Evolutionary conservation across 53 echinoderm and acorn worm genomes (phyloP), one percentile per base, ranked within the genome.

Genomic region (Paracentrotus lividus): DNA sequence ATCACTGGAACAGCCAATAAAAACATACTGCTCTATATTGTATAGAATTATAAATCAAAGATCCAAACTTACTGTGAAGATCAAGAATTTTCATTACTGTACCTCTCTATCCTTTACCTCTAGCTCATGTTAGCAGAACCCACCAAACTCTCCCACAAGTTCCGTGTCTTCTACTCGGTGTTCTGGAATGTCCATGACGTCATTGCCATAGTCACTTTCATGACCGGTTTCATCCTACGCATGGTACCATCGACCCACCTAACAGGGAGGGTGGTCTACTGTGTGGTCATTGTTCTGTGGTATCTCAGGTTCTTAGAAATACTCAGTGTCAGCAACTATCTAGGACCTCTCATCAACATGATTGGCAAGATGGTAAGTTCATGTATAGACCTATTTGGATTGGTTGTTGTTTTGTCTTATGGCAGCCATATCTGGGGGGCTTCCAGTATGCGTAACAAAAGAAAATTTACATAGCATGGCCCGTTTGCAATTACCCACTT

Each of bases 321-420:
- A 18, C 94, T 98, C 72, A 98, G 99, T 33, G 96, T 98, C 38
- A 98, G 97, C 52, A 98, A 95, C 94, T 98, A 97, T 94, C 97
- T 98, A 42, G 99, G 99, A 36, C 97, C 99, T 0, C 95, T 97
- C 57, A 97, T 98, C 58, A 98, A 97, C 90, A 98, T 98, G 99
- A 98, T 98, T 42, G 97, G 97, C 10, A 97, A 96, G 96, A 98
- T 98, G 99, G 99, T 98, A 86, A 97, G 98, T 72, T 72, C 18
- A 61, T 5, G 8, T 26, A 14, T 59, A 59, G 4, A 59, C 24
- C 24, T 59, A n/a, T n/a, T n/a, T n/a, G n/a, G n/a, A n/a, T n/a
- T n/a, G n/a, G n/a, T n/a, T n/a, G n/a, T n/a, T n/a, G n/a, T n/a
- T n/a, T n/a, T n/a, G n/a, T n/a, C n/a, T n/a, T n/a, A n/a, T n/a